A percentile compares a stretch with the other conserved stretches of the same genome.
phyloP scores from a whole-genome alignment of 2,113 vertebrate genomes.

The Rhabdornis inornatus region DNA sequence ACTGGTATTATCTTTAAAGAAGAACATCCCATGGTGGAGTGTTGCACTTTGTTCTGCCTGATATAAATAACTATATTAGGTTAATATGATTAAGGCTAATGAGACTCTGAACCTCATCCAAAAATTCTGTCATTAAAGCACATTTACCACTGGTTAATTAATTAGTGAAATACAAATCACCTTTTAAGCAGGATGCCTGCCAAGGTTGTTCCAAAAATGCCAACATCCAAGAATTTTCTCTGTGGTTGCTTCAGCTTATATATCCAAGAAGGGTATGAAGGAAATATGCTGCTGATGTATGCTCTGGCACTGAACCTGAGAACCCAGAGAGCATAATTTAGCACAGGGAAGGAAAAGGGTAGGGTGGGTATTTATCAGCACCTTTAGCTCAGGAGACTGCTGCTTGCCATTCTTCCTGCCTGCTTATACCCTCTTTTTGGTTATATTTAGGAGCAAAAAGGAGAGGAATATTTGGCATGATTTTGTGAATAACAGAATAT shows the following conservation, averaged over 20 bases:
- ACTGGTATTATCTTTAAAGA: slow-evolving; percentile 1
- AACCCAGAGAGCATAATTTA: not conserved
- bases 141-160: slow-evolving; percentile 59
- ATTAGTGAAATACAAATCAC: slow-evolving; percentile 60
- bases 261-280: not conserved
- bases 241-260: not conserved
- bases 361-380: not conserved
- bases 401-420: not conserved
- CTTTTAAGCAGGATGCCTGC: slow-evolving; percentile 48
- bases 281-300: not conserved
- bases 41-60: slow-evolving; percentile 57
- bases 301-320: not conserved
- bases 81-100: slow-evolving; percentile 64
- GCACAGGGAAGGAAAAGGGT: not conserved
- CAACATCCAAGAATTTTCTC: not conserved
- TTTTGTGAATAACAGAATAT: not conserved
- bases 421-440: not conserved
- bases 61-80: slow-evolving; percentile 61
- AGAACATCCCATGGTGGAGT: not conserved
- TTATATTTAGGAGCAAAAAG: not conserved
- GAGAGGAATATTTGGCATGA: not conserved
- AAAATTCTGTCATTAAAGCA: slow-evolving; percentile 55
- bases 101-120: slow-evolving; percentile 60
- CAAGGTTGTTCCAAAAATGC: slow-evolving; percentile 35
- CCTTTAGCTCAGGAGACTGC: not conserved